phyloP scores from a whole-genome alignment of 2,888 invertebrate species.

The Agriopis leucophaearia region DNA sequence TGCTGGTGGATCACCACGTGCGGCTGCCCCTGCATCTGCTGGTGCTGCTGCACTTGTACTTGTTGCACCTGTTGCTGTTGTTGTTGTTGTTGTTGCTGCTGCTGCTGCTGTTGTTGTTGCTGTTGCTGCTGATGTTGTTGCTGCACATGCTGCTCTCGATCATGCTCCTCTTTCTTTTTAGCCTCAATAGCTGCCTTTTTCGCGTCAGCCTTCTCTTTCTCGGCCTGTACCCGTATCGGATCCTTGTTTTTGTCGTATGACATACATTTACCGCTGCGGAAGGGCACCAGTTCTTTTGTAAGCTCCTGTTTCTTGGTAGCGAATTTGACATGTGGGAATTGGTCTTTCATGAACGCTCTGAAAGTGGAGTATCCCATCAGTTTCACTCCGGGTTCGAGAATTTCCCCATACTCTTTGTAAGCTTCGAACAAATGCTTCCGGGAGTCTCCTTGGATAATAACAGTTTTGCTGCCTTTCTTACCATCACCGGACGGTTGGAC shows the following conservation, averaged over 20 bases:
- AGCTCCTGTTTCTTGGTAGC: slow-evolving; percentile 87
- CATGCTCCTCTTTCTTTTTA: slow-evolving; percentile 82
- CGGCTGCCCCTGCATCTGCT: slow-evolving; percentile 76
- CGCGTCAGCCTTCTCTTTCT: slow-evolving; percentile 81
- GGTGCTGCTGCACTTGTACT: slow-evolving; percentile 53
- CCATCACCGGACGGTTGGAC: slow-evolving; percentile 79
- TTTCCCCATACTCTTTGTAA: slow-evolving; percentile 91
- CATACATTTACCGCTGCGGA: slow-evolving; percentile 86
- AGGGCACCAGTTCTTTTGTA: slow-evolving; percentile 81
- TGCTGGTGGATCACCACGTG: slow-evolving; percentile 80
- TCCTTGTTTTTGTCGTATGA: slow-evolving; percentile 84
- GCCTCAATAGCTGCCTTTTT: slow-evolving; percentile 83
- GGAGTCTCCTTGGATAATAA: slow-evolving; percentile 83
- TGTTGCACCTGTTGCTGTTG: slow-evolving; percentile 73
- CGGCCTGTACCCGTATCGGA: slow-evolving; percentile 80
- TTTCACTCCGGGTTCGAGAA: slow-evolving; percentile 89
- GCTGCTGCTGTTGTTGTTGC: slow-evolving; percentile 68
- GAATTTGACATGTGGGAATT: slow-evolving; percentile 92
- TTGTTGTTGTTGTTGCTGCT: slow-evolving; percentile 50
- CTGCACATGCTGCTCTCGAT: slow-evolving; percentile 74
- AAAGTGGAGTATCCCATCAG: slow-evolving; percentile 93
- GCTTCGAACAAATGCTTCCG: slow-evolving; percentile 91
- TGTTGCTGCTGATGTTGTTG: slow-evolving; percentile 60
- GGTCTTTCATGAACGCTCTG: slow-evolving; percentile 93
- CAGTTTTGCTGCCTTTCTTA: slow-evolving; percentile 82